phyloP scores from a whole-genome alignment of 1,140 invertebrate species.

The Drosophila lacteicornis region DNA sequence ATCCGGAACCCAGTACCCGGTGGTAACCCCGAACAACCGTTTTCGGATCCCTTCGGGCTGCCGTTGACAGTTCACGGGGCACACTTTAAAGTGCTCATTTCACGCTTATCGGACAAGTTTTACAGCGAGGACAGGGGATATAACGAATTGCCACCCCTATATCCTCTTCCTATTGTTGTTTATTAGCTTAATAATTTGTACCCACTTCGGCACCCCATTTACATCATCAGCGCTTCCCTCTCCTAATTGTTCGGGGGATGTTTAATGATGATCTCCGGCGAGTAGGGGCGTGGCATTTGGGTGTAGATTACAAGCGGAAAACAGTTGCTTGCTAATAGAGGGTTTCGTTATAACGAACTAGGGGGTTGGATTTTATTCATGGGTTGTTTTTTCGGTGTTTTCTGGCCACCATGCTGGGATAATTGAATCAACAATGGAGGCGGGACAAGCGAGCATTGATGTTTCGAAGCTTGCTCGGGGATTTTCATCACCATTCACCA shows the following conservation, averaged over 20 bases:
- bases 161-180: slow-evolving; percentile 55
- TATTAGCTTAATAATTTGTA: slow-evolving; percentile 81
- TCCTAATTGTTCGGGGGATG: slow-evolving; percentile 38
- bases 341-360: slow-evolving; percentile 18
- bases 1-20: slow-evolving; percentile 31
- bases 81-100: slow-evolving; percentile 57
- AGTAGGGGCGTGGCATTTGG: slow-evolving; percentile 64
- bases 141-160: slow-evolving; percentile 54
- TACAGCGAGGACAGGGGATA: slow-evolving; percentile 24
- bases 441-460: slow-evolving; percentile 49
- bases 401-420: slow-evolving; percentile 74
- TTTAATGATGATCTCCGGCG: slow-evolving; percentile 43
- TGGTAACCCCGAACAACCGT: slow-evolving; percentile 34
- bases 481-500: slow-evolving; percentile 34
- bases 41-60: slow-evolving; percentile 40
- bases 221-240: slow-evolving; percentile 12
- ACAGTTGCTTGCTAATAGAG: slow-evolving; percentile 72
- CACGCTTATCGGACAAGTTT: slow-evolving; percentile 65
- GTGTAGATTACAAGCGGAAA: slow-evolving; percentile 77
- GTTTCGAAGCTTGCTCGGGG: slow-evolving; percentile 63
- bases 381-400: slow-evolving; percentile 7
- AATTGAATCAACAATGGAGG: slow-evolving; percentile 78
- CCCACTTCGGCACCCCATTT: slow-evolving; percentile 65
- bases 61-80: slow-evolving; percentile 70
- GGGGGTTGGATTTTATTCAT: slow-evolving; percentile 12